Evolutionary conservation across 2,113 vertebrate species (phyloP), one percentile per base, ranked within the genome.

Genomic region (Himantopus leucocephalus): DNA sequence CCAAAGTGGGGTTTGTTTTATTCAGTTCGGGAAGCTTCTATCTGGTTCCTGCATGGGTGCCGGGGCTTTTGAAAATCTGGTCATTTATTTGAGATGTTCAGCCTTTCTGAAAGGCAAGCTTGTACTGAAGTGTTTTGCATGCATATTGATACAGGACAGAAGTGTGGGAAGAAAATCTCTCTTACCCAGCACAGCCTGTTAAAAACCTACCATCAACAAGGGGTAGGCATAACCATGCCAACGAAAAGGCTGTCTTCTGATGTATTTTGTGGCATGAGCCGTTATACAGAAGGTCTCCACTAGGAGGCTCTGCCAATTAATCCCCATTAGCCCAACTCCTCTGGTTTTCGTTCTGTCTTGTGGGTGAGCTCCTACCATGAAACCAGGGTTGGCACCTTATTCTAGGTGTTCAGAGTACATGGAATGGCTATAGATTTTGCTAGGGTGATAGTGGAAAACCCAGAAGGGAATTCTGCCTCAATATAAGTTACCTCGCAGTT

Each of bases 351-450:
- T 23, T 58, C 48, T 52, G 32, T 10, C 17, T 82, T 35, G 23
- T 8, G 32, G 34, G 20, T 15, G 30, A 85, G 19, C 8, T 86
- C 24, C 68, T 70, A 22, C 14, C 8, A 29, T 35, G 8, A 67
- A 8, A 41, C 2, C 1, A 1, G 0, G 7, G 4, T 41, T 70
- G 26, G 19, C 20, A 6, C 13, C 3, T 85, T 77, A 47, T 55
- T 6, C 50, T 50, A 23, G 32, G 18, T 10, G 48, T 27, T 81
- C 80, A 24, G 60, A 67, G 24, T 17, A 21, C 12, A 8, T 14
- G 13, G 12, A 21, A 62, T n/a, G 84, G 32, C 19, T 88, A 26
- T 10, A 47, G 63, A 18, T 91, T 88, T 56, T 75, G 21, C 43
- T 32, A 43, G 39, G 41, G 11, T 62, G 22, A 27, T 75, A 71